Evolutionary conservation across 2,113 vertebrate genomes (phyloP).

Genomic region (Physeter macrocephalus): DNA sequence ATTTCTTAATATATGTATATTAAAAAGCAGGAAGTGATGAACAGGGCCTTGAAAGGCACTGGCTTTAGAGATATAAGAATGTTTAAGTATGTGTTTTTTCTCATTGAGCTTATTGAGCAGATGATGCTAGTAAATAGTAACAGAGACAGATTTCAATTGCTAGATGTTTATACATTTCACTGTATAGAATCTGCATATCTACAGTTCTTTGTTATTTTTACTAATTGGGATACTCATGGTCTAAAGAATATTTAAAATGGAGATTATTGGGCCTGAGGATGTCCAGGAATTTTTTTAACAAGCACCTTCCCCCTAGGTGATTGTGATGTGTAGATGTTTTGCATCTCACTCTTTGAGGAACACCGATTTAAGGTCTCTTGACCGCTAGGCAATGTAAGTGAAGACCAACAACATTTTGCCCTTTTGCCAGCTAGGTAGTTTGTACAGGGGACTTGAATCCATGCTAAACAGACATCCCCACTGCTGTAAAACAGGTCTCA

Average conservation of each 20-base stretch:
- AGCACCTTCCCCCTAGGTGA: accelerated
- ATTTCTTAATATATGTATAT: not conserved
- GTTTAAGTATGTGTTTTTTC: not conserved
- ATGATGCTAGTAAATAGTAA: not conserved
- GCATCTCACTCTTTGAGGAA: not conserved
- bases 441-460: not conserved
- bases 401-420: not conserved
- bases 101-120: not conserved
- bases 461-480: not conserved
- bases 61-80: not conserved
- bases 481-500: not conserved
- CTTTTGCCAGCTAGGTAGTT: not conserved
- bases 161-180: not conserved
- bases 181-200: not conserved
- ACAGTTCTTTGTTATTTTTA: not conserved
- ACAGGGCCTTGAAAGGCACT: not conserved
- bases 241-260: not conserved
- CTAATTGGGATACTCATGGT: not conserved
- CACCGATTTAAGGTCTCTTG: not conserved
- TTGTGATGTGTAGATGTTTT: not conserved
- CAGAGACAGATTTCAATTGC: not conserved
- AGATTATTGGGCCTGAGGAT: not conserved
- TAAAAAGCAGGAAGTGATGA: not conserved
- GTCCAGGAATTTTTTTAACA: not conserved
- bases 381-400: not conserved